These are phyloP conservation scores for Scrobipalpa atriplicella DNA, from an alignment of 2,888 invertebrate genomes.

Conservation along the genomic window DNA sequence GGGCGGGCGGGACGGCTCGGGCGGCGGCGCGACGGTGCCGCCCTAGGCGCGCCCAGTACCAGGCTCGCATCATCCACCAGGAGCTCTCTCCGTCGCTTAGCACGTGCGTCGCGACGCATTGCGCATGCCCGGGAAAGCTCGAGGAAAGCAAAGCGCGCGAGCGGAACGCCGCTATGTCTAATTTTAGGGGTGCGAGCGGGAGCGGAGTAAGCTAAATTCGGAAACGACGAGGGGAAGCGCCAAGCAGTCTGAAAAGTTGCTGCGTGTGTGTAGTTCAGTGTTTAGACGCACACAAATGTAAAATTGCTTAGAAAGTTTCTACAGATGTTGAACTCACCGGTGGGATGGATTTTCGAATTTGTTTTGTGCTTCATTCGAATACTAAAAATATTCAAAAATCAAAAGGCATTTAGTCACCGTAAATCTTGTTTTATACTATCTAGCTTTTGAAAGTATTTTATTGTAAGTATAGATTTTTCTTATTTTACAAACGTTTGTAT, in stretches of 20 bases:
- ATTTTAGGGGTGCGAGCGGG: conserved; percentile 66
- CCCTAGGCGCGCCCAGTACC: conserved; percentile 81
- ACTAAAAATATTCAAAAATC: not conserved
- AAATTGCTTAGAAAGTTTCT: conserved; percentile 20
- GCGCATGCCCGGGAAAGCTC: conserved; percentile 77
- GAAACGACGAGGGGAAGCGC: conserved; percentile 74
- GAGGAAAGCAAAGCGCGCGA: conserved; percentile 63
- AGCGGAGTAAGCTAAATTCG: conserved; percentile 62
- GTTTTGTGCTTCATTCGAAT: not conserved
- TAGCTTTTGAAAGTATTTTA: too few relatives aligned
- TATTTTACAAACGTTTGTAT: too few relatives aligned
- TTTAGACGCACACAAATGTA: conserved; percentile 44
- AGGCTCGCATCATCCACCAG: conserved; percentile 62
- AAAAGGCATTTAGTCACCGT: too few relatives aligned
- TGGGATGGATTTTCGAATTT: not conserved
- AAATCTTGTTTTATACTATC: too few relatives aligned
- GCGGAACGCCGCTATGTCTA: conserved; percentile 54
- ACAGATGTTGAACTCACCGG: conserved; percentile 10
- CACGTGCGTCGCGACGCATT: conserved; percentile 72
- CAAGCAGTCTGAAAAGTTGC: conserved; percentile 78
- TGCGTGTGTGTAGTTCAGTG: conserved; percentile 39
- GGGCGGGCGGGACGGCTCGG: conserved; percentile 66
- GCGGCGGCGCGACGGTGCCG: conserved; percentile 78
- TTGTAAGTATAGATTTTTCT: too few relatives aligned
- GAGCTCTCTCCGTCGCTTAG: conserved; percentile 45